Evolutionary conservation across 2,888 invertebrate species (phyloP), one percentile per base, ranked within the genome.

Genomic region (Perizoma flavofasciatum): DNA sequence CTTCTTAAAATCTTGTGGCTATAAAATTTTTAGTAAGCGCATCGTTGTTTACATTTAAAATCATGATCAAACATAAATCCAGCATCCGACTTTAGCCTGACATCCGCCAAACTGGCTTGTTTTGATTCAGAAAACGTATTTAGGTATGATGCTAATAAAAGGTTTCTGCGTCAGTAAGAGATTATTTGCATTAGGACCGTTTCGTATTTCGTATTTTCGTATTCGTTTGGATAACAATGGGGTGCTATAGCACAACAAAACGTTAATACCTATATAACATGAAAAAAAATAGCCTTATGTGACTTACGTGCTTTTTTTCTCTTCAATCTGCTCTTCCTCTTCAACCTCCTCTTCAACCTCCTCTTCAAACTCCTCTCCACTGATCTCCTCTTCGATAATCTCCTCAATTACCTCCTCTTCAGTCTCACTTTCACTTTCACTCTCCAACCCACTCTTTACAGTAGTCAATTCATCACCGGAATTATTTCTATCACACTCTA

Each of bases 401-500:
- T 79, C 81, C 51, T 85, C 86, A 41, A 78, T 78, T 10, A 79
- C 76, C 66, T 86, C 88, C 33, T 78, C 61, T 43, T 61, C 86
- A 43, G 79, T 77, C 63, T 85, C 88, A 76, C 79, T 81, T 22
- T 78, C 81, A 66, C 68, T 76, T 43, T 69, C 71, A 61, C 77
- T 78, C 61, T 79, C 65, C 75, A 53, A 22, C 8, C 61, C 82
- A 72, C 73, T 77, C 52, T 78, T 75, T 44, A 77, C 85, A 77
- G 81, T 82, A 22, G 78, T 82, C 46, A 78, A 68, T 61, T 85
- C 86, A 52, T 81, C 81, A 61, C 82, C 80, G 5, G 68, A 68
- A 41, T 80, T 84, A 62, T 85, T 82, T 55, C 71, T 88, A 66
- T 89, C 91, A 72, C 84, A 82, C 57, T 92, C 92, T 72, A 91